These are phyloP conservation scores for Dynastes hyllus DNA, from an alignment of 2,888 invertebrate genomes.

Conservation along the genomic window DNA sequence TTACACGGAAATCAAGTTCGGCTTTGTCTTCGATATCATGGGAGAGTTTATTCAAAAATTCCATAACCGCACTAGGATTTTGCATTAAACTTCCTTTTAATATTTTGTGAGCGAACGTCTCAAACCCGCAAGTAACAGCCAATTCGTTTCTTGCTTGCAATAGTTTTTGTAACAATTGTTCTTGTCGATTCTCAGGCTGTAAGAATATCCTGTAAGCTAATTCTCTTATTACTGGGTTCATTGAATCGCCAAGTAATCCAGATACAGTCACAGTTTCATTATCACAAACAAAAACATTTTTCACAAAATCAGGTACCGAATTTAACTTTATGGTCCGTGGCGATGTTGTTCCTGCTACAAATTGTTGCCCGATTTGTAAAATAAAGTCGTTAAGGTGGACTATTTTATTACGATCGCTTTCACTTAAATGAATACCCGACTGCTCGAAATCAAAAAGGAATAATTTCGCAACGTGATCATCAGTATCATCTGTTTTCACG, in stretches of 20 bases:
- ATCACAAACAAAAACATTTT: constrained; percentile 79
- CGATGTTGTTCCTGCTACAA: constrained; percentile 83
- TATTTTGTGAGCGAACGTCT: constrained; percentile 91
- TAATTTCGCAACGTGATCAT: constrained; percentile 88
- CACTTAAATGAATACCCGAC: constrained; percentile 94
- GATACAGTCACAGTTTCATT: constrained; percentile 84
- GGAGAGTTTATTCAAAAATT: constrained; percentile 86
- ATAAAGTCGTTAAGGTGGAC: constrained; percentile 92
- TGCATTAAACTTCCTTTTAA: constrained; percentile 91
- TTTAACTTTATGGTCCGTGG: constrained; percentile 80
- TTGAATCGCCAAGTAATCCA: constrained; percentile 89
- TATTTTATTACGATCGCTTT: constrained; percentile 81
- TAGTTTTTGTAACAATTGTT: constrained; percentile 81
- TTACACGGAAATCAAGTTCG: constrained; percentile 81
- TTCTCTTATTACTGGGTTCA: constrained; percentile 86
- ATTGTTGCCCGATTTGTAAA: constrained; percentile 87
- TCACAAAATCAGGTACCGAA: constrained; percentile 81
- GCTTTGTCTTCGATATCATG: constrained; percentile 82
- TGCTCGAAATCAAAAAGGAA: constrained; percentile 98
- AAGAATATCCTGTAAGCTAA: constrained; percentile 91
- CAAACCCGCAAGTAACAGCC: constrained; percentile 91
- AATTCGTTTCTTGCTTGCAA: constrained; percentile 84
- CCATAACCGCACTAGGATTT: constrained; percentile 83
- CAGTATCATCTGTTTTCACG: constrained; percentile 79
- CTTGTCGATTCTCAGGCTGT: constrained; percentile 85